Conservation (phyloP, 2,113 vertebrate species). For the Centropus unirufus region DNA sequence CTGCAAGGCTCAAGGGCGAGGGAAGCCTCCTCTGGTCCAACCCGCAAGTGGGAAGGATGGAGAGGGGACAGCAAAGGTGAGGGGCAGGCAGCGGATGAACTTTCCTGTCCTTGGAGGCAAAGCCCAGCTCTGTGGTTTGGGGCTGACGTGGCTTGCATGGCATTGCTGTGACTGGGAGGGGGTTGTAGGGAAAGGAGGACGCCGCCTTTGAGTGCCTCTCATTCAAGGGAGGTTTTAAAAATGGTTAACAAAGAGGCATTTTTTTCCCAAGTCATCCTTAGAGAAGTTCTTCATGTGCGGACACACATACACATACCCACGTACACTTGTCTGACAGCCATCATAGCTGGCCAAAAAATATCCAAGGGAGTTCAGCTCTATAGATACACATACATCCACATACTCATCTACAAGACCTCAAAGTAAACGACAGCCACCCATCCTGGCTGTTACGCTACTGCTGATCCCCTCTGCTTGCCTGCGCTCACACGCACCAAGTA, state of each 20-base stretch:
- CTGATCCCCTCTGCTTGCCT: background rate
- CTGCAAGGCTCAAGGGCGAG: background rate
- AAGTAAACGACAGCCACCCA: background rate
- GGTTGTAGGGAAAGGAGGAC: background rate
- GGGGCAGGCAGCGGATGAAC: background rate
- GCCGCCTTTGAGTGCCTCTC: background rate
- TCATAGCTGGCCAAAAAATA: background rate
- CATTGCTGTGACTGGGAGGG: background rate
- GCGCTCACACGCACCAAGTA: background rate
- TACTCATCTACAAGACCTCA: background rate
- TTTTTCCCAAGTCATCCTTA: background rate
- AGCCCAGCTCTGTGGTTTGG: background rate
- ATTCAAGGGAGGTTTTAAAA: background rate
- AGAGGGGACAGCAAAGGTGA: background rate
- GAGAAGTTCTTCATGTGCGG: background rate
- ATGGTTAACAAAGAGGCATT: fast-evolving
- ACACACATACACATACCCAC: fast-evolving
- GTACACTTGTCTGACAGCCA: background rate
- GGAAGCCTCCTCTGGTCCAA: background rate
- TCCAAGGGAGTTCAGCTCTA: background rate
- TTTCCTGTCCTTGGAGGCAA: background rate
- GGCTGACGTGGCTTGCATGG: background rate
- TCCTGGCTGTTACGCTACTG: fast-evolving
- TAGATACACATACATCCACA: fast-evolving
- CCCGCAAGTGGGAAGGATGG: background rate